Conservation (phyloP, 2,113 vertebrate genomes). For the Rutilus rutilus region DNA sequence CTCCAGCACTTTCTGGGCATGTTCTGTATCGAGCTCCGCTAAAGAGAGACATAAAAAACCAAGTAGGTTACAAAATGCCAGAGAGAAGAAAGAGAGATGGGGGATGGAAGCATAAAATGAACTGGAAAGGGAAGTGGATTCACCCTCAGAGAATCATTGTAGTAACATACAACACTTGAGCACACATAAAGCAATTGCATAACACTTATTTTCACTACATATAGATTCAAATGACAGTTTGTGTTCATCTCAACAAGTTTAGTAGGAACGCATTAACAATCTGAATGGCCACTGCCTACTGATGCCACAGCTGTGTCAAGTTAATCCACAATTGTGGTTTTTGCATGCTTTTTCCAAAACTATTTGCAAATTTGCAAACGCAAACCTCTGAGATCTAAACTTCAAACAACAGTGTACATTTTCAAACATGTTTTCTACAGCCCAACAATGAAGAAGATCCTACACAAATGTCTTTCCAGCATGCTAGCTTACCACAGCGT, state of each 20-base stretch:
- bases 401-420: neutral
- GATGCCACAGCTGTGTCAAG: neutral
- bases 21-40: slow-evolving; percentile 88
- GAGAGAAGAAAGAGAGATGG: neutral
- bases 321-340: neutral
- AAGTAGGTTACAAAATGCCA: neutral
- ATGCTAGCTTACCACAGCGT: neutral
- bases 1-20: slow-evolving; percentile 85
- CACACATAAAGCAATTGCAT: neutral
- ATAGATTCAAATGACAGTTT: neutral
- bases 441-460: neutral
- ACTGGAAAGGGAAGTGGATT: neutral
- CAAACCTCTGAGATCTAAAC: neutral
- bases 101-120: neutral
- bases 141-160: neutral
- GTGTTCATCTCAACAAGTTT: neutral
- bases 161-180: neutral
- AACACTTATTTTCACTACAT: neutral
- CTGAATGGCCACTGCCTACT: too few relatives aligned
- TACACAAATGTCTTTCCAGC: neutral
- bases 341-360: neutral
- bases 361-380: neutral
- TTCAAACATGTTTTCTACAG: neutral
- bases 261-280: neutral
- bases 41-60: neutral